Conservation (phyloP, 2,797 vertebrate species). For the Hydrolagus colliei region DNA sequence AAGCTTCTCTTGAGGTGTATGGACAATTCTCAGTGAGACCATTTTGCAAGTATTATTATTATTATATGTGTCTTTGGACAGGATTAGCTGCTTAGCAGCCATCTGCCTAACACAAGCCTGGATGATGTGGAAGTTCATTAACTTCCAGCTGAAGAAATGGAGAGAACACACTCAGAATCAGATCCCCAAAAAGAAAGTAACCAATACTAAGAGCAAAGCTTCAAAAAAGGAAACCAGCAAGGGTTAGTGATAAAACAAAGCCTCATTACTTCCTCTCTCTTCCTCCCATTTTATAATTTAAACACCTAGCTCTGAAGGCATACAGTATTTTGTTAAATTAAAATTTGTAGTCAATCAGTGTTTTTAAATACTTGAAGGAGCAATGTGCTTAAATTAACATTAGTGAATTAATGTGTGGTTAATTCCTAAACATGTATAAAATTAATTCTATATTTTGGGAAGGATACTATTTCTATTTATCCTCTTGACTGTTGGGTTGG, state of each 20-base stretch:
- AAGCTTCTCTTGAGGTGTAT: neutral
- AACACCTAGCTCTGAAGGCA: neutral
- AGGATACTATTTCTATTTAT: neutral
- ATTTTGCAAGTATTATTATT: too few species aligned
- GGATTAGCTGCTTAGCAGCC: constrained; percentile 72
- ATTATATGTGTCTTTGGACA: constrained; percentile 36
- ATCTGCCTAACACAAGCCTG: constrained; percentile 76
- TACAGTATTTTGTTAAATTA: neutral
- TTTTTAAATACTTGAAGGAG: neutral
- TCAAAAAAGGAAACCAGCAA: constrained; percentile 60
- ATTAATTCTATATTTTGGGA: neutral
- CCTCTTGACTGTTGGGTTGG: neutral
- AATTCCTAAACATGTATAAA: neutral
- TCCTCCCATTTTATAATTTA: constrained; percentile 23
- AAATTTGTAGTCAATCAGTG: neutral
- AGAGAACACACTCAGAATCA: constrained; percentile 69
- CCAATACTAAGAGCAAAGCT: constrained; percentile 64
- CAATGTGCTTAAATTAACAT: neutral
- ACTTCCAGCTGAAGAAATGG: constrained; percentile 80
- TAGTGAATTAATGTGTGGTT: neutral
- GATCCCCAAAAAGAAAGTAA: constrained; percentile 61
- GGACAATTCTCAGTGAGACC: neutral
- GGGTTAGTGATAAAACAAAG: constrained; percentile 49
- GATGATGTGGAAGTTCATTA: constrained; percentile 87
- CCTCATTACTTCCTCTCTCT: constrained; percentile 33